Evolutionary conservation across 2,888 invertebrate species (phyloP).

Genomic region (Cheilosia variabilis): DNA sequence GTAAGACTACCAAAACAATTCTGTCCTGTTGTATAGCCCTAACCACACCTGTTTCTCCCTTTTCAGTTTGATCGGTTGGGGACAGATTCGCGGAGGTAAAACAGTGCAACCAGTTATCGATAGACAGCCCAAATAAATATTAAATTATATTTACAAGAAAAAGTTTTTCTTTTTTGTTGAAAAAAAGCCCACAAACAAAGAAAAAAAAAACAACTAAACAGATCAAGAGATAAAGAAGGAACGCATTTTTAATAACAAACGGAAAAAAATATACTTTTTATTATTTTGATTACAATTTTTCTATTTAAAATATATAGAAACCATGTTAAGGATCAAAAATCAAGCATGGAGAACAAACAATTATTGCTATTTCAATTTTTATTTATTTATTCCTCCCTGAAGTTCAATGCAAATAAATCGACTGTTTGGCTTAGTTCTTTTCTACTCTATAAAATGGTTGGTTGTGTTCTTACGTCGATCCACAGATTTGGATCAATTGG

Average conservation of each 20-base stretch:
- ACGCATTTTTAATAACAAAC: slow-evolving; percentile 62
- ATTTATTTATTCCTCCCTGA: slow-evolving; percentile 5
- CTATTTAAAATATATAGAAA: slow-evolving; percentile 63
- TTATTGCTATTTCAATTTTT: slow-evolving; percentile 18
- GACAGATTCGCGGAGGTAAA: slow-evolving; percentile 98
- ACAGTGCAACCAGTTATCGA: slow-evolving; percentile 91
- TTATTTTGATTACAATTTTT: slow-evolving; percentile 69
- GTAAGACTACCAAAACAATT: slow-evolving; percentile 83
- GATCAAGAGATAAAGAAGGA: slow-evolving; percentile 60
- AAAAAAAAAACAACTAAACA: slow-evolving; percentile 36
- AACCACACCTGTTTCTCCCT: slow-evolving; percentile 67
- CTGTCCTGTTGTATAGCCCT: not conserved
- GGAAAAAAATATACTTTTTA: slow-evolving; percentile 61
- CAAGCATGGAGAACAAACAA: slow-evolving; percentile 61
- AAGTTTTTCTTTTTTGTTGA: slow-evolving; percentile 51
- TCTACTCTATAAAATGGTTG: not conserved
- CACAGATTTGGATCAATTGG: not conserved
- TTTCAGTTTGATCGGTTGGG: slow-evolving; percentile 98
- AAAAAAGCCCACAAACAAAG: slow-evolving; percentile 37
- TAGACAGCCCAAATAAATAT: slow-evolving; percentile 76
- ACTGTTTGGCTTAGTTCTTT: slow-evolving; percentile 6
- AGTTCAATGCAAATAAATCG: slow-evolving; percentile 21
- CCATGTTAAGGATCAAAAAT: slow-evolving; percentile 45
- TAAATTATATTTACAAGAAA: slow-evolving; percentile 64
- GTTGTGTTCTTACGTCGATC: not conserved